phyloP scores from a whole-genome alignment of 2,113 vertebrate species.

The Equus przewalskii region DNA sequence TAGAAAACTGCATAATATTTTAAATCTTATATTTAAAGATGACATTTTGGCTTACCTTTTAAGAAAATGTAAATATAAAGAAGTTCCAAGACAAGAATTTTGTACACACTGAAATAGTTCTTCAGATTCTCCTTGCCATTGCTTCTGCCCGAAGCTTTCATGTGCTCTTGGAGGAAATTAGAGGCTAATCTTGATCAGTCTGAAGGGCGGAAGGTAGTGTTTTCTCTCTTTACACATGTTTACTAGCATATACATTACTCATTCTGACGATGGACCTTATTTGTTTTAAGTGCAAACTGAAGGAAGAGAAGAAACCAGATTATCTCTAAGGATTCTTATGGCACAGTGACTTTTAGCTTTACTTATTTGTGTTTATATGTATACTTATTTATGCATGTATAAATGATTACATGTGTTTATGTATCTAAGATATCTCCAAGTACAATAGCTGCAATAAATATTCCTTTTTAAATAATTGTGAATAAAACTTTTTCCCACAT shows the following conservation, averaged over 20 bases:
- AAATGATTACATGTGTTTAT: neutral
- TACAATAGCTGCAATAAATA: neutral
- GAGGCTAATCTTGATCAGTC: neutral
- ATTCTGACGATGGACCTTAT: neutral
- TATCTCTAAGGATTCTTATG: neutral
- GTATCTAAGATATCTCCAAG: neutral
- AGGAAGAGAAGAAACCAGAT: neutral
- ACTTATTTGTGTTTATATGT: neutral
- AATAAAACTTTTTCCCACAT: neutral
- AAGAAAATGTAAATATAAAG: neutral
- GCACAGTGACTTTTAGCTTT: slow-evolving; percentile 5
- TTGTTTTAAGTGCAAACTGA: neutral
- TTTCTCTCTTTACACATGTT: neutral
- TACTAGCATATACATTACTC: neutral
- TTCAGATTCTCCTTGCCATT: neutral
- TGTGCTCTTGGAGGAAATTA: neutral
- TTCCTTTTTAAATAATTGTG: neutral
- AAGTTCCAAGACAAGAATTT: neutral
- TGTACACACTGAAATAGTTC: neutral
- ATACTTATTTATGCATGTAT: neutral
- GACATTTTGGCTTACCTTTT: neutral
- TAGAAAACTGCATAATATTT: neutral
- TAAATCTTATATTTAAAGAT: neutral
- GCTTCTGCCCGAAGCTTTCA: neutral
- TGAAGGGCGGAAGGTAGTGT: neutral